Percentiles rank a stretch among this genome's conserved stretches.
These are phyloP conservation scores for Heliconius erato DNA, from an alignment of 2,888 invertebrate species.

Conservation along the genomic window DNA sequence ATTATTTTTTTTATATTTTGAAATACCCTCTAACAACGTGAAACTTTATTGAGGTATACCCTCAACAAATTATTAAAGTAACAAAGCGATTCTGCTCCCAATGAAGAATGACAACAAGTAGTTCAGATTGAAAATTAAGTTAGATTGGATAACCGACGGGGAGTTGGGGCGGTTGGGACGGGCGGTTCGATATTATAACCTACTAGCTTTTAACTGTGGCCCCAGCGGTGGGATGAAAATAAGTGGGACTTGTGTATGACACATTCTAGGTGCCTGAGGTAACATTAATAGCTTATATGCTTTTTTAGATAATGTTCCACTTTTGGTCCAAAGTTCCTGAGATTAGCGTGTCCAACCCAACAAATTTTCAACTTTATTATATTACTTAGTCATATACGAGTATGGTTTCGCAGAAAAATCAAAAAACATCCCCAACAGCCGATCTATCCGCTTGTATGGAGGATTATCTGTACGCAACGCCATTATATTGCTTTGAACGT, in stretches of 20 bases:
- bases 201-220: too few relatives aligned
- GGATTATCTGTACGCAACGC: not conserved
- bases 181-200: too few relatives aligned
- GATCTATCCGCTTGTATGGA: not conserved
- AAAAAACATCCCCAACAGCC: not conserved
- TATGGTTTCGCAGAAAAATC: too few relatives aligned
- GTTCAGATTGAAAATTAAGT: constrained; percentile 19
- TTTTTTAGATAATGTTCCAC: too few relatives aligned
- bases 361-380: too few relatives aligned
- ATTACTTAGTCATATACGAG: too few relatives aligned
- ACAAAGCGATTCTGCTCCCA: not conserved
- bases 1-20: not conserved
- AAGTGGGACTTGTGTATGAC: too few relatives aligned
- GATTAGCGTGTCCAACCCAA: too few relatives aligned
- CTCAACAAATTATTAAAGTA: not conserved
- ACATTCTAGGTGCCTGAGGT: too few relatives aligned
- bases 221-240: too few relatives aligned
- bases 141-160: constrained; percentile 3
- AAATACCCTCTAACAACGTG: not conserved
- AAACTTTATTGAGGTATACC: not conserved
- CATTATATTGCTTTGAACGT: not conserved
- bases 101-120: constrained; percentile 10
- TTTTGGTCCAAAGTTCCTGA: too few relatives aligned
- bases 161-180: not conserved
- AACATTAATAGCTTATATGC: too few relatives aligned